These are phyloP conservation scores for Carduelis carduelis DNA, from an alignment of 2,797 vertebrate genomes.

Conservation along the genomic window DNA sequence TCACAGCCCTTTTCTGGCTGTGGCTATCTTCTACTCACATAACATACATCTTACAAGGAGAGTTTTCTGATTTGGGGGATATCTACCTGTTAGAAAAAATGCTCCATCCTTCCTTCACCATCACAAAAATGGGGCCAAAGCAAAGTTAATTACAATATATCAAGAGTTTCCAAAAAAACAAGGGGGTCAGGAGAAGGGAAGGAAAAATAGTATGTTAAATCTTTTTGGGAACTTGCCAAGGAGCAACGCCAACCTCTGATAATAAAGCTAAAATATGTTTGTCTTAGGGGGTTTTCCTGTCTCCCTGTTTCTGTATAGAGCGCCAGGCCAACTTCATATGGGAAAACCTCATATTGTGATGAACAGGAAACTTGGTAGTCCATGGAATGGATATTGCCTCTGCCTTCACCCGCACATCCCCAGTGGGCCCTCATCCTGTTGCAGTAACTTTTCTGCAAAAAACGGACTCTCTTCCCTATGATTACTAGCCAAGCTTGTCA, in stretches of 20 bases:
- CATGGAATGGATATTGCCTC: background rate
- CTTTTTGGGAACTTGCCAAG: background rate
- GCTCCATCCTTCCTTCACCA: background rate
- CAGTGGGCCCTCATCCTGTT: background rate
- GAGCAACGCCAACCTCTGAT: background rate
- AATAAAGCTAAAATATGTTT: background rate
- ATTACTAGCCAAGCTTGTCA: background rate
- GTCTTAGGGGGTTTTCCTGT: background rate
- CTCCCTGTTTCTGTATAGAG: background rate
- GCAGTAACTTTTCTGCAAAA: background rate
- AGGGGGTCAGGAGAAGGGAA: background rate
- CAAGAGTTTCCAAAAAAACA: background rate
- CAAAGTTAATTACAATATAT: conserved; percentile 4
- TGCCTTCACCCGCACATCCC: background rate
- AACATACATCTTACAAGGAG: background rate
- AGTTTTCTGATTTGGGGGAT: background rate
- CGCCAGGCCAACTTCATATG: fast-evolving
- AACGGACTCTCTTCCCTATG: background rate
- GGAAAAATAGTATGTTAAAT: background rate
- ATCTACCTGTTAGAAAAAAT: background rate
- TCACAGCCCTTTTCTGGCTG: background rate
- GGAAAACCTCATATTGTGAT: background rate
- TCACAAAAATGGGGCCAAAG: background rate
- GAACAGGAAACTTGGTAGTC: background rate
- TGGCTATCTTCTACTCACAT: background rate